Conservation (phyloP, 2,113 vertebrate genomes). For the Leptocoma aspasia region DNA sequence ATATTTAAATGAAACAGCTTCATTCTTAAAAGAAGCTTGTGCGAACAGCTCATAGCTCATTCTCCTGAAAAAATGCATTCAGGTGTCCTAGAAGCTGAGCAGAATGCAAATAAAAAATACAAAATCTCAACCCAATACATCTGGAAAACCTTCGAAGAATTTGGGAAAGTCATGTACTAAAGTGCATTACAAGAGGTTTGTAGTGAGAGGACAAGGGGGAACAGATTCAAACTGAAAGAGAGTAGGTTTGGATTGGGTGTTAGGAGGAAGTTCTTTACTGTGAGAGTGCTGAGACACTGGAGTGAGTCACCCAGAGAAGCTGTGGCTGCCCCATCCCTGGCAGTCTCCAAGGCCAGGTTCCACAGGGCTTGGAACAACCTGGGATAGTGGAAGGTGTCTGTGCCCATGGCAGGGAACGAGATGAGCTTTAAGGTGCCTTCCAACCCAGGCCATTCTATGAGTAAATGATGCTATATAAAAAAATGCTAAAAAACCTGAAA, state of each 20-base stretch:
- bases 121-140: neutral
- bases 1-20: neutral
- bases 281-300: neutral
- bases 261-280: neutral
- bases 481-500: neutral
- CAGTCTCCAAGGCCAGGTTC: neutral
- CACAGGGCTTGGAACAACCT: neutral
- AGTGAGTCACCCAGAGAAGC: neutral
- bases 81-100: neutral
- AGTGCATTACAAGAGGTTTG: neutral
- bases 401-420: neutral
- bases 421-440: neutral
- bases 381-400: too few relatives aligned
- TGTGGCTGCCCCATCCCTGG: neutral
- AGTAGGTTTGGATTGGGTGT: neutral
- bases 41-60: neutral
- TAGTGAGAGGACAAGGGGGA: neutral
- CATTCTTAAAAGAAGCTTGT: neutral
- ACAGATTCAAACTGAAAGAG: fast-evolving
- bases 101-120: neutral
- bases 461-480: neutral
- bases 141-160: neutral
- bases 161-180: neutral
- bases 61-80: neutral
- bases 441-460: neutral